These are phyloP conservation scores for Apomyelois bistriatella DNA, from an alignment of 2,888 invertebrate genomes.

Conservation along the genomic window DNA sequence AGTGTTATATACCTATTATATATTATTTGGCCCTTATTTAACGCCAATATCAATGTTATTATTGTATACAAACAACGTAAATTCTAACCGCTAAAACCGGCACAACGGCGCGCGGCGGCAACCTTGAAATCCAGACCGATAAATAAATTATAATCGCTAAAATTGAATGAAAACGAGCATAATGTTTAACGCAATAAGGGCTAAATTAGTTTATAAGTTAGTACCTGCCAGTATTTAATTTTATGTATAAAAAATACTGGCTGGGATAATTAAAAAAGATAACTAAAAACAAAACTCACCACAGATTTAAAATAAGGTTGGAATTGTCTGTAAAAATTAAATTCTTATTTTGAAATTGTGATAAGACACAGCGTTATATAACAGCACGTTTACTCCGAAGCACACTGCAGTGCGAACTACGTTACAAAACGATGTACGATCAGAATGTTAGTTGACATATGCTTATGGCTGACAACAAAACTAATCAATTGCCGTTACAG, in stretches of 20 bases:
- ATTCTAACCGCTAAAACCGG: neutral
- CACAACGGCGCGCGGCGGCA: neutral
- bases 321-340: neutral
- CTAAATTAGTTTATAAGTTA: neutral
- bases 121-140: neutral
- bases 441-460: neutral
- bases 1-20: too few species aligned
- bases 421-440: neutral
- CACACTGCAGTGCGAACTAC: conserved; percentile 1
- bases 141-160: neutral
- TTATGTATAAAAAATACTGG: neutral
- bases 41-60: neutral
- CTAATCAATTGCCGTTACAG: too few species aligned
- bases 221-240: too few species aligned
- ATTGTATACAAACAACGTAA: neutral
- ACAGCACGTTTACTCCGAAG: neutral
- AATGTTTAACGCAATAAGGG: neutral
- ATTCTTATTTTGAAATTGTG: neutral
- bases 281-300: neutral
- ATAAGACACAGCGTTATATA: neutral
- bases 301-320: neutral
- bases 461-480: too few species aligned
- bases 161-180: neutral
- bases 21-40: neutral
- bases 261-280: neutral